Base-by-base conservation (phyloP, 2,797 vertebrate species). In the Girardinus metallicus region DNA sequence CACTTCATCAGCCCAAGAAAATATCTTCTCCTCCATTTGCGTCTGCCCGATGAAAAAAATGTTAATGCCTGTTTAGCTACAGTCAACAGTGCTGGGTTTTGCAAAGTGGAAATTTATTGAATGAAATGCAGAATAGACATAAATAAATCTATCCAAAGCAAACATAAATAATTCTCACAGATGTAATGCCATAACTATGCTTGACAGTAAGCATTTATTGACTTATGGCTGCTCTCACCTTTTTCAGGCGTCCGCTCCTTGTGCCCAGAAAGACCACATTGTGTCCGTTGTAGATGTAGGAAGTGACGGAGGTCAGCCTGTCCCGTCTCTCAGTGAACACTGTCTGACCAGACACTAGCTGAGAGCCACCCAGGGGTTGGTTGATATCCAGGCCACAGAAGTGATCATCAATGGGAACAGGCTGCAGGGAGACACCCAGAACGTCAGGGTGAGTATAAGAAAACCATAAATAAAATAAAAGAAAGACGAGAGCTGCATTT, bases 371-470 rank as follows among this genome's bases (percentile, higher is more conserved):
- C 44, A 99, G 95, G 1, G 60, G 98, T 91, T 99, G 98, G 95
- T 99, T 99, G 92, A 99, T 99, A 90, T 99, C 98, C 51, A 99
- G 93, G 84, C 98, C 98, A 1, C 98, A 99, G 95, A 99, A 99
- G 74, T 97, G 96, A 91, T 99, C 98, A 71, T 99, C 97, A 0
- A 99, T 99, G 80, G 98, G 98, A 72, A 99, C 98, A 3, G 98
- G 98, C 98, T 99, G 94, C 10, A 76, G 49, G 76, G 78, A 80
- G 68, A 83, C 44, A 87, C n/a, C 70, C 43, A 77, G 46, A 53
- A 49, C 9, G 78, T 34, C 66, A 47, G 18, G 36, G 62, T 34
- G 23, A 82, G 66, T 31, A 83, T 80, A 26, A 55, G 75, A 75
- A 83, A 76, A 66, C 31, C 36, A 68, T 85, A 62, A 72, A 9